phyloP scores from a whole-genome alignment of 30 jellyfish, hydroid and myxozoan species.

The Aurelia sp. region DNA sequence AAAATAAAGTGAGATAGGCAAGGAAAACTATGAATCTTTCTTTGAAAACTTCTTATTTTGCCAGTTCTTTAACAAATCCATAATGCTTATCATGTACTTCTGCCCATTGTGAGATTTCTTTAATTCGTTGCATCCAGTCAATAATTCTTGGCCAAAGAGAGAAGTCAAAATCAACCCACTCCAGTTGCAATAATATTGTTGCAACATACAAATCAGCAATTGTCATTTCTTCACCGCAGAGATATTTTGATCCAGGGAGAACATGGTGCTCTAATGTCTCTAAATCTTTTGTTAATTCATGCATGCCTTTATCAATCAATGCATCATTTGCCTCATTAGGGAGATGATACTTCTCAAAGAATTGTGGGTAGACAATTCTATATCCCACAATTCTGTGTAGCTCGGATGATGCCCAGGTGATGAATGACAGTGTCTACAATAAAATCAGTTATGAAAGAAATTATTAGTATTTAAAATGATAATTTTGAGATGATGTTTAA shows the following conservation, averaged over 20 bases:
- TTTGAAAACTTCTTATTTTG: slow-evolving; percentile 6
- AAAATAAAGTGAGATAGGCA: too few species aligned
- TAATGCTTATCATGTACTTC: slow-evolving; percentile 88
- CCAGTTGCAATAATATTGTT: slow-evolving; percentile 83
- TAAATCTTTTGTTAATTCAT: slow-evolving; percentile 75
- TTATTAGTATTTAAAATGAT: neutral
- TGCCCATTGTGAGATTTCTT: slow-evolving; percentile 66
- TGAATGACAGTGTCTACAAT: slow-evolving; percentile 65
- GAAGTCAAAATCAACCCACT: slow-evolving; percentile 90
- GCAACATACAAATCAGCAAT: slow-evolving; percentile 91
- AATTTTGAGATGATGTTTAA: too few species aligned
- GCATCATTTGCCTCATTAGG: slow-evolving; percentile 92
- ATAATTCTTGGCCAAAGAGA: slow-evolving; percentile 79
- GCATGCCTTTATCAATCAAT: slow-evolving; percentile 84
- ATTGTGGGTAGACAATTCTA: slow-evolving; percentile 85
- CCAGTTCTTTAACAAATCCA: slow-evolving; percentile 77
- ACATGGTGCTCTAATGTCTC: slow-evolving; percentile 78
- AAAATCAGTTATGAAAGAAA: neutral
- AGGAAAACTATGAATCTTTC: too few species aligned
- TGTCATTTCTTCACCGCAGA: slow-evolving; percentile 72
- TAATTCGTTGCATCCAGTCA: slow-evolving; percentile 64
- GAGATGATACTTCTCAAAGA: slow-evolving; percentile 83
- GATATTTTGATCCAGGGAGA: slow-evolving; percentile 43
- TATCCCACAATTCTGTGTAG: slow-evolving; percentile 86
- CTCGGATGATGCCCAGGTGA: slow-evolving; percentile 85